Evolutionary conservation across 1,140 invertebrate species (phyloP).

Genomic region (Ceratoteleas bidentatus): DNA sequence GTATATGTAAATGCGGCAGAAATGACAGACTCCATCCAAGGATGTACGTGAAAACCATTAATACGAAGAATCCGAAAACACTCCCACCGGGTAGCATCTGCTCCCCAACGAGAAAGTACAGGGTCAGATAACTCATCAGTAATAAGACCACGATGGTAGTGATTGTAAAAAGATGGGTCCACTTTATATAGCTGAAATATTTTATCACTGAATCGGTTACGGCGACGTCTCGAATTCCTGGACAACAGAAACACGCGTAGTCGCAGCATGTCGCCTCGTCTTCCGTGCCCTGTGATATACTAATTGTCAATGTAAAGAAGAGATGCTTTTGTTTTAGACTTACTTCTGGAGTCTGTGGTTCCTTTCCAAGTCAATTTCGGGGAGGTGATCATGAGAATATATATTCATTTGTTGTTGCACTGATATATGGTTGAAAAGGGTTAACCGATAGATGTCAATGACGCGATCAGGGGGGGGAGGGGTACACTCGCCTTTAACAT

Average conservation of each 20-base stretch:
- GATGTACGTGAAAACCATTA: constrained; percentile 68
- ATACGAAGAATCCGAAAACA: constrained; percentile 69
- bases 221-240: constrained; percentile 62
- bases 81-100: constrained; percentile 69
- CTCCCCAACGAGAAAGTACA: constrained; percentile 71
- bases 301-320: neutral
- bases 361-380: too few species aligned
- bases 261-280: constrained; percentile 69
- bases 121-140: constrained; percentile 57
- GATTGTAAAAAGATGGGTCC: constrained; percentile 67
- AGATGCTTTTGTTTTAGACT: neutral
- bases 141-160: constrained; percentile 42
- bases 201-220: constrained; percentile 64
- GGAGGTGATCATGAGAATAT: too few species aligned
- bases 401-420: too few species aligned
- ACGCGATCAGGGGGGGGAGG: too few species aligned
- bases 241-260: constrained; percentile 67
- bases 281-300: constrained; percentile 11
- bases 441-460: neutral
- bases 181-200: constrained; percentile 62
- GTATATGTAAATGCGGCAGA: constrained; percentile 73
- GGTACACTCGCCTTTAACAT: too few species aligned
- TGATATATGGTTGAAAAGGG: too few species aligned
- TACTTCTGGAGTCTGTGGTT: too few species aligned
- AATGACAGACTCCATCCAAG: constrained; percentile 72